These are phyloP conservation scores for Muricea muricata DNA, from an alignment of 92 coral and sea anemone species.

Conservation along the genomic window DNA sequence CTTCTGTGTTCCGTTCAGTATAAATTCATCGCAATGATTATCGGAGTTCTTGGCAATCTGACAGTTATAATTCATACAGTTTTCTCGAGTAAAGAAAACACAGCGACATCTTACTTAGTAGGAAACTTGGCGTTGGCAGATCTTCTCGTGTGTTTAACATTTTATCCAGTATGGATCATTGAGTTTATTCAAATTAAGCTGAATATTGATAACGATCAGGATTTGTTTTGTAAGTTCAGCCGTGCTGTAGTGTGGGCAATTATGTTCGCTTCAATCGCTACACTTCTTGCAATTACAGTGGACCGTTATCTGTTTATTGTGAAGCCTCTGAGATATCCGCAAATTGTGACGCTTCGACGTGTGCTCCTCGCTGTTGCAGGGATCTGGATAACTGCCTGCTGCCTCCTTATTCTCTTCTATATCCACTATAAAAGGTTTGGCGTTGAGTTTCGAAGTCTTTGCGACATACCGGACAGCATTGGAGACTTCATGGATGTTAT, in stretches of 20 bases:
- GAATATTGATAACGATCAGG: neutral
- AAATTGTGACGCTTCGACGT: neutral
- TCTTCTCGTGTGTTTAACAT: neutral
- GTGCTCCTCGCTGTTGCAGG: neutral
- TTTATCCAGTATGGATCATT: neutral
- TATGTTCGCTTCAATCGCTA: neutral
- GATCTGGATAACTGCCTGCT: too few species aligned
- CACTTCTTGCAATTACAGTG: neutral
- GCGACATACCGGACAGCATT: too few species aligned
- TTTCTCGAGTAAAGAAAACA: neutral
- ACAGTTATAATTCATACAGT: neutral
- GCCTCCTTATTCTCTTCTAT: too few species aligned
- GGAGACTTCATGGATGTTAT: too few species aligned
- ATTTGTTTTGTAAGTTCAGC: neutral
- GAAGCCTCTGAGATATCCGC: neutral
- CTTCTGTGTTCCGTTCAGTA: neutral
- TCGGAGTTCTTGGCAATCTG: neutral
- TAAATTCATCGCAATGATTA: neutral
- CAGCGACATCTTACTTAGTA: neutral
- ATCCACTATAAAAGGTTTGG: too few species aligned
- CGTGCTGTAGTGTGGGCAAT: neutral
- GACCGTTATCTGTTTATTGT: neutral
- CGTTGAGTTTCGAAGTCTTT: too few species aligned
- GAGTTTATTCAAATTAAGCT: neutral
- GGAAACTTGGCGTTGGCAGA: slow-evolving; percentile 7